Evolutionary conservation across 2,888 invertebrate species (phyloP), one percentile per base, ranked within the genome.

Genomic region (Agriopis aurantiaria): DNA sequence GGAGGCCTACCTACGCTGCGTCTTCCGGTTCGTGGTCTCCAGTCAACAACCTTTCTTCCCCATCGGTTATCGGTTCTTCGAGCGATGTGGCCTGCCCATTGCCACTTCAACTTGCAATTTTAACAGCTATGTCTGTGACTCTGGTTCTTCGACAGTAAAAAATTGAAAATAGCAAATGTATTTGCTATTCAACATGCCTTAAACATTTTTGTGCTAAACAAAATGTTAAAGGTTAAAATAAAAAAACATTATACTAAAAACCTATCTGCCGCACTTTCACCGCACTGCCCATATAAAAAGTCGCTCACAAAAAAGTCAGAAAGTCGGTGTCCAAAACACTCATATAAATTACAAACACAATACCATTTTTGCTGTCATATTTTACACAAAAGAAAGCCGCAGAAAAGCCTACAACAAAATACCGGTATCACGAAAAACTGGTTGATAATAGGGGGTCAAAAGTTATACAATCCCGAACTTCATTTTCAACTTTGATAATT

Each of bases 401-500:
- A 40, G 48, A 49, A 51, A 60, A 57, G 60, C 60, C 60, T n/a
- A 65, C 65, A 52, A 53, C 68, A 61, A 61, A 61, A 61, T 49
- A 49, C 49, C 33, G 60, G 53, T 45, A 43, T n/a, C 53, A 46
- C 45, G 53, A 65, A 70, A 66, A 63, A 70, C 17, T 53, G 23
- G 63, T 60, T 66, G 59, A 67, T 71, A 67, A 73, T 65, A 53
- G 52, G 61, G 61, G 57, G 48, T 57, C 55, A 58, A 72, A 82
- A 80, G 74, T 80, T 73, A 58, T 45, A 68, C 75, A 79, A 78
- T 79, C 75, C 64, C 49, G 69, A 79, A 81, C 75, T 81, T 77
- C 68, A 79, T 79, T 79, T 69, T 58, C 53, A 83, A 83, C 75
- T 83, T 82, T 78, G 77, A 81, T 80, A 77, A 82, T 82, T 84